These are phyloP conservation scores for Pseudochromis fuscus DNA, from an alignment of 2,797 vertebrate genomes.

Conservation along the genomic window DNA sequence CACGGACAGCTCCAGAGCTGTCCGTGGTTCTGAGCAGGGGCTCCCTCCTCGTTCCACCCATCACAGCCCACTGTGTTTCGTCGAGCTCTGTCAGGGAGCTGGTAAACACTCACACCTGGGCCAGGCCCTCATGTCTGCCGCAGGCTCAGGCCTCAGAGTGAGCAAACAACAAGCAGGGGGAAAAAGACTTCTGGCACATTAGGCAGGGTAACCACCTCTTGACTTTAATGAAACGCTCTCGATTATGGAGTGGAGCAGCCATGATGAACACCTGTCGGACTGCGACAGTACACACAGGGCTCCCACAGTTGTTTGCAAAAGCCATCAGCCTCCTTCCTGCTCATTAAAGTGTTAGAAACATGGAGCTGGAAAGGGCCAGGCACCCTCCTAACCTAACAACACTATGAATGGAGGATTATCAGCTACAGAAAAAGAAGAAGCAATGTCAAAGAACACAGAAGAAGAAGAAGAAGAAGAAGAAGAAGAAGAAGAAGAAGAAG, in stretches of 20 bases:
- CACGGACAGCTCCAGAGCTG: conserved; percentile 66
- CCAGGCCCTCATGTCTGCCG: conserved; percentile 20
- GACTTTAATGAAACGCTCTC: conserved; percentile 82
- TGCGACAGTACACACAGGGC: conserved; percentile 61
- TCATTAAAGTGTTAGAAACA: conserved; percentile 35
- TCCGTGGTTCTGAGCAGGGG: conserved; percentile 53
- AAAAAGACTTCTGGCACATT: conserved; percentile 76
- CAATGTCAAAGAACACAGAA: conserved; percentile 47
- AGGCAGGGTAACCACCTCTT: conserved; percentile 81
- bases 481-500: neutral
- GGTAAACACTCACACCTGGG: conserved; percentile 30
- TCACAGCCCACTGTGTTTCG: conserved; percentile 2
- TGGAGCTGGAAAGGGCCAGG: neutral
- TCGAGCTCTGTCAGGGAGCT: neutral
- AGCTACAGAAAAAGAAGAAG: neutral
- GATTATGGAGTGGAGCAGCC: conserved; percentile 75
- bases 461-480: neutral
- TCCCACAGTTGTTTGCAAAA: conserved; percentile 66
- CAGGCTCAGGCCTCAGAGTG: conserved; percentile 39
- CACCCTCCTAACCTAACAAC: neutral
- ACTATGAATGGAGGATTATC: neutral
- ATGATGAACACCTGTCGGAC: conserved; percentile 80
- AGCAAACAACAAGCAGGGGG: conserved; percentile 67
- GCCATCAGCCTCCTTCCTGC: conserved; percentile 36
- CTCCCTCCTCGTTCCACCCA: neutral